phyloP scores from a whole-genome alignment of 2,797 vertebrate genomes.

The Smutsia gigantea region DNA sequence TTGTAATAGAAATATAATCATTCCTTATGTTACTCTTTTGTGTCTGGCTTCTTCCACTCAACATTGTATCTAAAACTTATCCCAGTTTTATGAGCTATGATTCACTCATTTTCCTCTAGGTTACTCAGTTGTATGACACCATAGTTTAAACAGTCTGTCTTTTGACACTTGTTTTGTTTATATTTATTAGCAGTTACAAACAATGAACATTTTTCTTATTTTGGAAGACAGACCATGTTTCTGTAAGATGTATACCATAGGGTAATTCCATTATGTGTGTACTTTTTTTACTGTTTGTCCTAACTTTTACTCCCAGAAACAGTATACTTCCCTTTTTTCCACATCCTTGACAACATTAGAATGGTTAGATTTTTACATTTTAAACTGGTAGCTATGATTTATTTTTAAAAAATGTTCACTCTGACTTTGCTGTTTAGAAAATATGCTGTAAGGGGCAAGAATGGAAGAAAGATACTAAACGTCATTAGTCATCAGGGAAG shows the following conservation, averaged over 20 bases:
- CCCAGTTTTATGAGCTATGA: not conserved
- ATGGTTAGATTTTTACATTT: not conserved
- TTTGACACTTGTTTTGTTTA: conserved; percentile 5
- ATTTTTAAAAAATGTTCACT: not conserved
- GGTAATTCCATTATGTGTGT: not conserved
- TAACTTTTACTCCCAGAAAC: not conserved
- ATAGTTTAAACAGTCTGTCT: not conserved
- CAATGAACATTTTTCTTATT: not conserved
- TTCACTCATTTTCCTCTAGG: not conserved
- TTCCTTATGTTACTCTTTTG: not conserved
- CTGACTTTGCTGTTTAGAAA: conserved; percentile 1
- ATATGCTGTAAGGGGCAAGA: not conserved
- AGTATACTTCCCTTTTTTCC: not conserved
- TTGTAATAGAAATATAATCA: conserved; percentile 1
- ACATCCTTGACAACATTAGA: not conserved
- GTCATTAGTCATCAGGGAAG: not conserved
- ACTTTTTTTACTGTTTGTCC: not conserved
- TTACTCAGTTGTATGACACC: not conserved
- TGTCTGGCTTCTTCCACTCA: not conserved
- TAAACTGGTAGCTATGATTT: not conserved
- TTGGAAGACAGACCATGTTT: not conserved
- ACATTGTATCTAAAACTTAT: not conserved
- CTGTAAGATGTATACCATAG: not conserved
- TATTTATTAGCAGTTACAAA: not conserved
- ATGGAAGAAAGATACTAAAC: not conserved